These are phyloP conservation scores for Psittacula cyanocephala DNA, from an alignment of 2,113 vertebrate genomes.

Conservation along the genomic window DNA sequence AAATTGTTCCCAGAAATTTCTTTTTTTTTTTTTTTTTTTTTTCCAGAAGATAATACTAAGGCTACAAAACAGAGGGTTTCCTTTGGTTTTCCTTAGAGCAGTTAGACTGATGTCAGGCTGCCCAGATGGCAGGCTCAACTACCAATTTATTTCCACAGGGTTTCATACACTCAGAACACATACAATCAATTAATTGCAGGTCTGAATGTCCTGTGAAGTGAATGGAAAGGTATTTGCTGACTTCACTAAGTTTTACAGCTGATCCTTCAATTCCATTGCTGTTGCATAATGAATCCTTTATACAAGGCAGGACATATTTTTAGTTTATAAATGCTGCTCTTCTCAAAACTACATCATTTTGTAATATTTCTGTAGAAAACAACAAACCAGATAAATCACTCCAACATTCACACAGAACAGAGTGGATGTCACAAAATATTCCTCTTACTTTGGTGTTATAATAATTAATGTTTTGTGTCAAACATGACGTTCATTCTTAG, in stretches of 20 bases:
- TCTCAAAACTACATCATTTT: not conserved
- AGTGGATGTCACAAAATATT: not conserved
- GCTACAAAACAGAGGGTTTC: not conserved
- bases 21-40: not conserved
- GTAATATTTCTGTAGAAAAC: not conserved
- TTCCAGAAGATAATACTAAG: not conserved
- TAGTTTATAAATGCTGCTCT: not conserved
- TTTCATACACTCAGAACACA: not conserved
- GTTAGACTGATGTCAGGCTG: not conserved
- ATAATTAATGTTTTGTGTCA: not conserved
- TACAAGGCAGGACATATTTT: not conserved
- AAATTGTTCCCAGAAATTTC: not conserved
- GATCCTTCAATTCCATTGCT: not conserved
- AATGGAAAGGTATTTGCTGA: not conserved
- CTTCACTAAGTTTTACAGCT: not conserved
- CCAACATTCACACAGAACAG: not conserved
- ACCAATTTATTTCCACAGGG: not conserved
- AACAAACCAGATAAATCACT: not conserved
- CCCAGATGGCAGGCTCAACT: not conserved
- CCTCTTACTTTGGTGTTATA: not conserved
- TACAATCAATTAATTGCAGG: not conserved
- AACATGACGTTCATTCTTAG: not conserved
- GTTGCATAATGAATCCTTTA: not conserved
- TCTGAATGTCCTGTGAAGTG: not conserved
- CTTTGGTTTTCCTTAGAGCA: not conserved